Evolutionary conservation across 2,113 vertebrate species (phyloP).

Genomic region (Oreotrochilus melanogaster): DNA sequence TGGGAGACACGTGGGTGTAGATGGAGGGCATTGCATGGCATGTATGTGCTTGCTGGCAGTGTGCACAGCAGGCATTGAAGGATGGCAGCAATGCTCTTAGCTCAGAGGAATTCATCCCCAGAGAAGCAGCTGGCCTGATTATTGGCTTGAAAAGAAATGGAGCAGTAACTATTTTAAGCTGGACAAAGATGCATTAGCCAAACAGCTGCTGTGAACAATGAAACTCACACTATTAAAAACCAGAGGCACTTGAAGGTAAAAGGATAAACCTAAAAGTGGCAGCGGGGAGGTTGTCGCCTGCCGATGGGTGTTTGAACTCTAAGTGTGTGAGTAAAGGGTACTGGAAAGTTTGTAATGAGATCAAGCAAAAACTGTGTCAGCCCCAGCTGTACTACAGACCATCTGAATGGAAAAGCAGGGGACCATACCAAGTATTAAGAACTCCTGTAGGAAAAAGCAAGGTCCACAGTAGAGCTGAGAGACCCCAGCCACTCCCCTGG

Average conservation of each 20-base stretch:
- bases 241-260: not conserved
- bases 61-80: not conserved
- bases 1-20: rapidly evolving
- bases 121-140: not conserved
- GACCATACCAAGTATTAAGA: not conserved
- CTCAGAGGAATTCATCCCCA: not conserved
- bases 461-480: not conserved
- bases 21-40: not conserved
- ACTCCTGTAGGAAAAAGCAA: not conserved
- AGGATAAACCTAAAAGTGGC: not conserved
- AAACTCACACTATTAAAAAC: not conserved
- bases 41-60: rapidly evolving
- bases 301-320: not conserved
- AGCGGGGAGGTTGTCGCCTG: rapidly evolving
- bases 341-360: not conserved
- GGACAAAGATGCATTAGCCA: not conserved
- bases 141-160: not conserved
- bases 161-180: not conserved
- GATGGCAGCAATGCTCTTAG: not conserved
- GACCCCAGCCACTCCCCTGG: rapidly evolving
- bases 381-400: not conserved
- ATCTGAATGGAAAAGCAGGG: not conserved
- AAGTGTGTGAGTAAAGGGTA: not conserved
- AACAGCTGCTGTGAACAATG: not conserved
- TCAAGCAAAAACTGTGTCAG: not conserved